Conservation (phyloP, 2,113 vertebrate species). For the Mystacornis crossleyi region DNA sequence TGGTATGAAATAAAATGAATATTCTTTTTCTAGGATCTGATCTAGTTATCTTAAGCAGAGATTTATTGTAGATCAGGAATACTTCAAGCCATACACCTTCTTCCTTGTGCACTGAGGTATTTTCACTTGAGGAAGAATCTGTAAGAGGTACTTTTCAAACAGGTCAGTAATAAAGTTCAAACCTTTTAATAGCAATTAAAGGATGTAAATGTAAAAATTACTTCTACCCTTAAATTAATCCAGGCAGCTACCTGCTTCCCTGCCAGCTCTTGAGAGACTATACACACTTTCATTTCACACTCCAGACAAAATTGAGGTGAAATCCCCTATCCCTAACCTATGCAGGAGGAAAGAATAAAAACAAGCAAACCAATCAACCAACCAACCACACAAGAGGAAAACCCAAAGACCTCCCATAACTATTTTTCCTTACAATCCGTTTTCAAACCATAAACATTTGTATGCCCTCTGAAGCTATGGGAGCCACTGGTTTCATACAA, state of each 20-base stretch:
- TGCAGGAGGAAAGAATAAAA: not conserved
- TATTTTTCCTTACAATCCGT: not conserved
- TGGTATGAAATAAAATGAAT: not conserved
- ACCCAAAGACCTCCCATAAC: not conserved
- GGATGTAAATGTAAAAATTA: not conserved
- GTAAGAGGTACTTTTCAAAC: not conserved
- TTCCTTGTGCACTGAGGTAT: not conserved
- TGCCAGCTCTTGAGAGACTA: not conserved
- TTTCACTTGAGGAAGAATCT: not conserved
- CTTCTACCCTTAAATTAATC: not conserved
- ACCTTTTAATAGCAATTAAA: not conserved
- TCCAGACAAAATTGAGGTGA: not conserved
- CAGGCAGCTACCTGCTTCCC: not conserved
- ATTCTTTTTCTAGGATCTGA: not conserved
- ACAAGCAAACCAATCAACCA: not conserved
- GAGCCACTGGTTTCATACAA: not conserved
- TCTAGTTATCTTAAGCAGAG: not conserved
- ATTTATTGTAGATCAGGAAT: not conserved
- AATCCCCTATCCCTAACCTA: not conserved
- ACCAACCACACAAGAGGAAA: not conserved
- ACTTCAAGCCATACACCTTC: not conserved
- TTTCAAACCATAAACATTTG: not conserved
- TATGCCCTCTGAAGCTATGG: not conserved
- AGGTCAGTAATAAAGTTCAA: not conserved
- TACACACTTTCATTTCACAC: not conserved